Conservation (phyloP, 2,113 vertebrate species). For the Dicrurus megarhynchus region DNA sequence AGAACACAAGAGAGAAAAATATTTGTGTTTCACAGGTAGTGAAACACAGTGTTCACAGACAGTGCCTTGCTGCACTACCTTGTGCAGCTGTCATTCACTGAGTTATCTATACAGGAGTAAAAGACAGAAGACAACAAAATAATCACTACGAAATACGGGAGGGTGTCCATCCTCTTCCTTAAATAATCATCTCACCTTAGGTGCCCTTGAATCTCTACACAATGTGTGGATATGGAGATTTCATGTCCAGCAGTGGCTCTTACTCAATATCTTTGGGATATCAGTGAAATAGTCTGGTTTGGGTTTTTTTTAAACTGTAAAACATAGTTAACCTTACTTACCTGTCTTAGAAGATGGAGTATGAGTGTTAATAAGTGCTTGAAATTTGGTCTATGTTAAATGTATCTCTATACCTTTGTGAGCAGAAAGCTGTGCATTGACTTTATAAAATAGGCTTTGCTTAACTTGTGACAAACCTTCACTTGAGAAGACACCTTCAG, state of each 20-base stretch:
- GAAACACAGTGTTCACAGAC: too few species aligned
- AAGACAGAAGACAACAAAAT: neutral
- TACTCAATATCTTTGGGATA: neutral
- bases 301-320: neutral
- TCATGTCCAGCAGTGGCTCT: neutral
- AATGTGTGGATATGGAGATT: rapidly evolving
- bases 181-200: neutral
- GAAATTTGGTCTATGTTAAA: neutral
- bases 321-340: neutral
- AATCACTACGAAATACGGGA: neutral
- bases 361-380: neutral
- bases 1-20: neutral
- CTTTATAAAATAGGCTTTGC: neutral
- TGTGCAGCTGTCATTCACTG: neutral
- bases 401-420: neutral
- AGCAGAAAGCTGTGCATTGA: neutral
- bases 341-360: neutral
- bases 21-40: neutral
- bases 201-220: neutral
- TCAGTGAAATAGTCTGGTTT: neutral
- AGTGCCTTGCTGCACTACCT: neutral
- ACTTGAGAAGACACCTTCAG: neutral
- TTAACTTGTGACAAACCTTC: neutral
- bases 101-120: neutral
- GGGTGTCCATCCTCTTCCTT: neutral